Base-by-base conservation (phyloP, 53 echinoderm and acorn worm species). In the Echinarachnius parma region DNA sequence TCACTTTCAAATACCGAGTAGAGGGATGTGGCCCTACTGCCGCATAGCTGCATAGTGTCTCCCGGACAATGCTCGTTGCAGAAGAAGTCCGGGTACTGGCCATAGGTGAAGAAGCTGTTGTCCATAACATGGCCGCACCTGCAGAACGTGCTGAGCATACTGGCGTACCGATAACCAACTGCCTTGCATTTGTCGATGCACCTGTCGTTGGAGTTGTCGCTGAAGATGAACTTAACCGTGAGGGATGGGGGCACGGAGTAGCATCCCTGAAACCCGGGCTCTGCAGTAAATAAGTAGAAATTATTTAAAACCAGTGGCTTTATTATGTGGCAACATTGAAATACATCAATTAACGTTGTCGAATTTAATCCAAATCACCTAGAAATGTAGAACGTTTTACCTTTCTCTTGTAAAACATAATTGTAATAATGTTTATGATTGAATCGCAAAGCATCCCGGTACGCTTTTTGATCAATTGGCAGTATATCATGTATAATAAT, bases 41-140 rank as follows among this genome's bases (percentile, higher is more conserved):
- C 66, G 32, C 66, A 66, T 4, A 66, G 48, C 66, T 47, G 46
- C 0, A 29, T 28, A 1, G 27, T 11, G 46, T 66, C 31, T 0
- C 66, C 66, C 8, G n/a, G 28, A 48, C 66, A 66, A 48, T 47
- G 26, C 14, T 29, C 28, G 30, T 66, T 66, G 48, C 66, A 66
- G 21, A 14, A 66, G 16, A 1, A 29, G 48, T 66, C 48, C 7
- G 66, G 47, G 20, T 16, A 28, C 48, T 66, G 30, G 9, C 0
- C 27, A 31, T 48, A 66, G 66, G 48, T 47, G 13, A 45, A 66
- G 19, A 7, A 28, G n/a, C n/a, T n/a, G n/a, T n/a, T n/a, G n/a
- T n/a, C n/a, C n/a, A n/a, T n/a, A n/a, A n/a, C n/a, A n/a, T n/a
- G n/a, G n/a, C 47, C 48, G 32, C 66, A 66, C 18, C 31, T 21